Conservation (phyloP, 2,888 invertebrate species). For the Lochmaea crataegi region DNA sequence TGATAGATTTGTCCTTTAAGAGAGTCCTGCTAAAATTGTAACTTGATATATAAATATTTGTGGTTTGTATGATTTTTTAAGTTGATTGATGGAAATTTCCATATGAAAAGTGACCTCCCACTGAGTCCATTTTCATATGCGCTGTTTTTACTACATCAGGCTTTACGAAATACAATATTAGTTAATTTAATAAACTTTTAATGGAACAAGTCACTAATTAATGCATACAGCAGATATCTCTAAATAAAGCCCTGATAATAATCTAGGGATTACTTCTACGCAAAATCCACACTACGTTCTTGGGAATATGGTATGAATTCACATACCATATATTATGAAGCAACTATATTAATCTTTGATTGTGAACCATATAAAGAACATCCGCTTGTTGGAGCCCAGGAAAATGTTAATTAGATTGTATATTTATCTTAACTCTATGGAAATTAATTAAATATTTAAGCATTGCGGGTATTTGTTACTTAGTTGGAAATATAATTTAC, state of each 20-base stretch:
- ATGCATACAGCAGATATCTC: not conserved
- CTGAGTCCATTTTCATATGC: no score
- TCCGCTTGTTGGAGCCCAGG: constrained; percentile 17
- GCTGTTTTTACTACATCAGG: no score
- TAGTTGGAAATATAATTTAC: no score
- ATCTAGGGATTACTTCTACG: not conserved
- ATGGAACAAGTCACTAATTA: not conserved
- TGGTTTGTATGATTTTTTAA: no score
- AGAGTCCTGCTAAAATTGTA: no score
- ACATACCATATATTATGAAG: constrained; percentile 6
- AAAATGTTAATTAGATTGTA: constrained; percentile 14
- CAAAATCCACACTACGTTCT: not conserved
- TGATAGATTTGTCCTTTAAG: no score
- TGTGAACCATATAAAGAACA: constrained; percentile 22
- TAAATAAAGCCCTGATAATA: not conserved
- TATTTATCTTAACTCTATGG: not conserved
- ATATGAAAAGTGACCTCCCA: no score
- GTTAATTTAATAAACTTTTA: no score
- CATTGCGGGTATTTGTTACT: not conserved
- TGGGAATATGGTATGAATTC: constrained; percentile 4
- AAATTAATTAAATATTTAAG: not conserved
- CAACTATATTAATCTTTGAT: constrained; percentile 4
- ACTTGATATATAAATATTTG: no score
- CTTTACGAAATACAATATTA: no score
- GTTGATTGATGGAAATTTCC: no score